Evolutionary conservation across 2,888 invertebrate species (phyloP).

Genomic region (Timandra comae): DNA sequence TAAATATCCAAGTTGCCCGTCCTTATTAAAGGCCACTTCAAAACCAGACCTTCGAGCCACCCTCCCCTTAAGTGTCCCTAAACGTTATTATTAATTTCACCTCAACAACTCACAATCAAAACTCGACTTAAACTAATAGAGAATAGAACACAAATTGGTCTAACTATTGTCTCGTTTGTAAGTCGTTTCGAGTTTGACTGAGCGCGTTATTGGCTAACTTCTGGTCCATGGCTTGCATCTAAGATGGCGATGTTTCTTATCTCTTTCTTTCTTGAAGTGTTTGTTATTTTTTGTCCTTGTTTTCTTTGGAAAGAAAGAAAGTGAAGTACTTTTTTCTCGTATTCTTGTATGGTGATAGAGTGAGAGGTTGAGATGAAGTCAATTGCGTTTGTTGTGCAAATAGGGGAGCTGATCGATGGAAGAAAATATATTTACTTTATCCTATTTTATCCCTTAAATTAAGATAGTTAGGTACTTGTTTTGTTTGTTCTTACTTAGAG

Average conservation of each 20-base stretch:
- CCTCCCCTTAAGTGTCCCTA: slow-evolving; percentile 58
- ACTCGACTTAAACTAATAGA: slow-evolving; percentile 31
- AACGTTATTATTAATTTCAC: slow-evolving; percentile 60
- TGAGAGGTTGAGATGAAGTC: slow-evolving; percentile 44
- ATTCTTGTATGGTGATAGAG: slow-evolving; percentile 55
- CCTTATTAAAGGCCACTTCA: slow-evolving; percentile 50
- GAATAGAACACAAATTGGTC: slow-evolving; percentile 45
- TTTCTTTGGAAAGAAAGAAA: slow-evolving; percentile 67
- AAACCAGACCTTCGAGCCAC: slow-evolving; percentile 35
- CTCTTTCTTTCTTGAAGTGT: slow-evolving; percentile 34
- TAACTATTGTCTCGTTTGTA: slow-evolving; percentile 35
- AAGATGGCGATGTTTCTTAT: slow-evolving; percentile 63
- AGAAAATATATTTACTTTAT: not conserved
- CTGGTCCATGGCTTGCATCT: slow-evolving; percentile 72
- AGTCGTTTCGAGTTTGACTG: slow-evolving; percentile 36
- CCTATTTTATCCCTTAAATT: slow-evolving; percentile 15
- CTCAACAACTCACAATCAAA: slow-evolving; percentile 29
- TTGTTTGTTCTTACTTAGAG: slow-evolving; percentile 7
- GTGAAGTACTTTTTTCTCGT: slow-evolving; percentile 50
- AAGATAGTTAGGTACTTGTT: slow-evolving; percentile 1
- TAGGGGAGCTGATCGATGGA: slow-evolving; percentile 51
- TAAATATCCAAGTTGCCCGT: slow-evolving; percentile 41
- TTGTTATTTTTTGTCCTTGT: slow-evolving; percentile 37
- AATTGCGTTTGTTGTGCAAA: slow-evolving; percentile 62
- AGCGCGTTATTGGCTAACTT: slow-evolving; percentile 70